These are phyloP conservation scores for Zophobas morio DNA, from an alignment of 1,140 invertebrate species.

Conservation along the genomic window DNA sequence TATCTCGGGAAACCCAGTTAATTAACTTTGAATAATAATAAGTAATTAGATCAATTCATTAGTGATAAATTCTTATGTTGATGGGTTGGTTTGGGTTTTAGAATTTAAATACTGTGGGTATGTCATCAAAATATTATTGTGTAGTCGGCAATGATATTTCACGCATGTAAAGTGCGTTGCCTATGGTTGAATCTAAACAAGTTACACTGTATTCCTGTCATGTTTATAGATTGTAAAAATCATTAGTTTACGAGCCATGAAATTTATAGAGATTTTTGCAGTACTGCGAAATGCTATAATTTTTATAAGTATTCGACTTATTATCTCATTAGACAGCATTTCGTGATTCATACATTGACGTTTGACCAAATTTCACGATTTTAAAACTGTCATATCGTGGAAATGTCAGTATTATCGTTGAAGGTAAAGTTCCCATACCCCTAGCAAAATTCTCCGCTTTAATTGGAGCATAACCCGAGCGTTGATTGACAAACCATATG, in stretches of 20 bases:
- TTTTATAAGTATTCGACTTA: not conserved
- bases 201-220: not conserved
- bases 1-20: too few species aligned
- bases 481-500: not conserved
- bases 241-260: not conserved
- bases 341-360: too few species aligned
- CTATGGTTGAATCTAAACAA: not conserved
- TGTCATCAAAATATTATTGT: too few species aligned
- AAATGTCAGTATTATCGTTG: constrained; percentile 10
- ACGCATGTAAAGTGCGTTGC: constrained; percentile 29
- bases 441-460: not conserved
- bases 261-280: constrained; percentile 15
- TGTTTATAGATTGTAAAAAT: not conserved
- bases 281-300: not conserved
- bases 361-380: too few species aligned
- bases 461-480: not conserved
- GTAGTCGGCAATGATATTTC: not conserved
- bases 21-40: too few species aligned
- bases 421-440: constrained; percentile 6
- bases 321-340: too few species aligned
- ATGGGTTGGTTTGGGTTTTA: too few species aligned
- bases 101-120: too few species aligned
- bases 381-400: not conserved
- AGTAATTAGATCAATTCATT: too few species aligned
- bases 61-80: too few species aligned